Evolutionary conservation across 1,140 invertebrate genomes (phyloP).

Genomic region (Sinella curviseta): DNA sequence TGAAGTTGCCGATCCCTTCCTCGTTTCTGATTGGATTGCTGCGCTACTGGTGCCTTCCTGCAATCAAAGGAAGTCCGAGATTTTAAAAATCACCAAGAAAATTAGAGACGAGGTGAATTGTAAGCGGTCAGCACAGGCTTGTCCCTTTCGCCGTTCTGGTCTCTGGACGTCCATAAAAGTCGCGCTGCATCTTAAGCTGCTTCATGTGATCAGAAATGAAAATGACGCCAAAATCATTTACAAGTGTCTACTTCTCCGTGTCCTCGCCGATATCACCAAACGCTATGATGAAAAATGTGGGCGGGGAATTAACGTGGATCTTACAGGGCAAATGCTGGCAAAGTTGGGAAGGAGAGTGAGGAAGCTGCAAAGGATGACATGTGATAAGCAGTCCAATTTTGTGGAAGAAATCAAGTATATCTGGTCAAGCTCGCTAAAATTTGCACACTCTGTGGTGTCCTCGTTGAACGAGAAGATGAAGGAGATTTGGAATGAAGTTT

Average conservation of each 20-base stretch:
- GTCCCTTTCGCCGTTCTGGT: constrained; percentile 36
- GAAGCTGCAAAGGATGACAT: not conserved
- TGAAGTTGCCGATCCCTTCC: not conserved
- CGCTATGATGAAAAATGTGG: not conserved
- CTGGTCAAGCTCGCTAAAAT: not conserved
- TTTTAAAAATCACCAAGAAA: constrained; percentile 21
- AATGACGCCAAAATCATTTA: not conserved
- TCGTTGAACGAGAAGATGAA: not conserved
- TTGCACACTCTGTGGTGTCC: not conserved
- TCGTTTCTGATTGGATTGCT: not conserved
- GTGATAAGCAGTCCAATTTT: not conserved
- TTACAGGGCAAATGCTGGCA: constrained; percentile 18
- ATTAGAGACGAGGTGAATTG: constrained; percentile 28
- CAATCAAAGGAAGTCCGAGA: not conserved
- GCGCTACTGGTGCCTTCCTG: not conserved
- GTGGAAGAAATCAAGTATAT: not conserved
- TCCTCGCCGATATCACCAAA: not conserved
- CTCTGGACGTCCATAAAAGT: constrained; percentile 37
- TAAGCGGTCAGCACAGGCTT: not conserved
- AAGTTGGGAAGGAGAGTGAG: constrained; percentile 27
- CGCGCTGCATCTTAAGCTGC: constrained; percentile 20
- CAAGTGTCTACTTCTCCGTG: not conserved
- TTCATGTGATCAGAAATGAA: not conserved
- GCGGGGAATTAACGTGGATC: not conserved
- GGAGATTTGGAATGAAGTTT: not conserved